Evolutionary conservation across 2,113 vertebrate genomes (phyloP), one percentile per base, ranked within the genome.

Genomic region (Verasper variegatus): DNA sequence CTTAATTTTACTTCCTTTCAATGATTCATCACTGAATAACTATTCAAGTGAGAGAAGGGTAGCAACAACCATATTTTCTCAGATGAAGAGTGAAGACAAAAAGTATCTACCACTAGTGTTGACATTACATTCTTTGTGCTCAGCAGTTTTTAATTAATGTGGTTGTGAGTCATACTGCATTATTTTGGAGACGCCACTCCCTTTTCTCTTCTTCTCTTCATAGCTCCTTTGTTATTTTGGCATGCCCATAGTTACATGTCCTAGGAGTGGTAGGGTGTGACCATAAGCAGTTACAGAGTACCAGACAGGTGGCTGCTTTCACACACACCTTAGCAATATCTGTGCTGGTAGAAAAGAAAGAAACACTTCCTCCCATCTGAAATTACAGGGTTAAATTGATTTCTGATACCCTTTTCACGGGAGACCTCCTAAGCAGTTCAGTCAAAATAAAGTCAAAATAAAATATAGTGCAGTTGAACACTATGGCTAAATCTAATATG

Each of bases 221-320:
- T 23, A 60, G 27, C 13, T 2, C 35, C 12, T 42, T 20, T 63
- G 3, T 63, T 63, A 15, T 23, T 21, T 1, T 17, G 2, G 3
- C 15, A 10, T 27, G 9, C 24, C 10, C 18, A 27, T 24, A 49
- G 14, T 7, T 3, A 18, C 14, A 61, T 55, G 13, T 23, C 47
- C 24, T 26, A 15, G 63, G 62, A 57, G 57, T 52, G 57, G 62
- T 3, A 40, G 80, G 80, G 68, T 42, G 74, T 68, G 4, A 20
- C 47, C 55, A 61, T 13, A 42, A 26, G 6, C 35, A 54, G 56
- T 2, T 21, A 20, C 26, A 51, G 20, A 18, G n/a, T 8, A 62
- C 13, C 47, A 26, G 27, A 55, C 15, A 63, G 55, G 18, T 27
- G 20, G 9, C 54, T 35, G 18, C 13, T 42, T 24, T 73, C 5